These are phyloP conservation scores for Scartelaos histophorus DNA, from an alignment of 2,113 vertebrate species.

Conservation along the genomic window DNA sequence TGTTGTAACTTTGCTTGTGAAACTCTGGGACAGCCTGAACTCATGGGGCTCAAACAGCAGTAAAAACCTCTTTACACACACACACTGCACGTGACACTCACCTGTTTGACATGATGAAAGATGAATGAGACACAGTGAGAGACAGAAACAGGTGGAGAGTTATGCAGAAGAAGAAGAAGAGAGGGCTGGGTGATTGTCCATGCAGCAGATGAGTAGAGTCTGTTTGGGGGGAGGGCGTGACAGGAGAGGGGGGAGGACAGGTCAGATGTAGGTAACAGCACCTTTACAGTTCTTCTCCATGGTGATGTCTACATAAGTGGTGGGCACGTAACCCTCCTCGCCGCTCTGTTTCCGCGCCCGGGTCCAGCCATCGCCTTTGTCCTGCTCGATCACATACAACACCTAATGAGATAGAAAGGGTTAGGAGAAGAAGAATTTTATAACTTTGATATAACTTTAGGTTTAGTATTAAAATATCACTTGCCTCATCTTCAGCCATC, in stretches of 20 bases:
- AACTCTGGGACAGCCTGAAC: slow-evolving; percentile 10
- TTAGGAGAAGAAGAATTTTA: background rate
- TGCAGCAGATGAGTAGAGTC: slow-evolving; percentile 36
- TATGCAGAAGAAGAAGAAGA: slow-evolving; percentile 3
- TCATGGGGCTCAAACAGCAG: slow-evolving; percentile 36
- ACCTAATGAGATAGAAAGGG: slow-evolving; percentile 56
- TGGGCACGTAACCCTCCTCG: slow-evolving; percentile 97
- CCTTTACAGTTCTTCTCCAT: slow-evolving; percentile 99
- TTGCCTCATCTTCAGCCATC: slow-evolving; percentile 91
- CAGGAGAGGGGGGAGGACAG: slow-evolving; percentile 22
- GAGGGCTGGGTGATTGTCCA: slow-evolving; percentile 36
- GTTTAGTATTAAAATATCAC: background rate
- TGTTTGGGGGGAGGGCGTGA: slow-evolving; percentile 15
- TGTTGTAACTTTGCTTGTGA: background rate
- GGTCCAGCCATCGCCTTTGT: slow-evolving; percentile 99
- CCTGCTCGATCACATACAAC: slow-evolving; percentile 95
- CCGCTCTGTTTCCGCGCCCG: slow-evolving; percentile 92
- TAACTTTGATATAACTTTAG: background rate
- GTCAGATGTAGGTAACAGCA: slow-evolving; percentile 99
- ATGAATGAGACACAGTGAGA: slow-evolving; percentile 14
- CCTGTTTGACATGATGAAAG: slow-evolving; percentile 45
- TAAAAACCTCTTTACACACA: slow-evolving; percentile 16
- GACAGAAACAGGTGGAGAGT: slow-evolving; percentile 32
- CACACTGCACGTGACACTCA: slow-evolving; percentile 67
- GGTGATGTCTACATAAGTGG: slow-evolving; percentile 97